A percentile compares a stretch with the other conserved stretches of the same genome.
Conservation (phyloP, 2,888 invertebrate genomes). For the Antitype chi region DNA sequence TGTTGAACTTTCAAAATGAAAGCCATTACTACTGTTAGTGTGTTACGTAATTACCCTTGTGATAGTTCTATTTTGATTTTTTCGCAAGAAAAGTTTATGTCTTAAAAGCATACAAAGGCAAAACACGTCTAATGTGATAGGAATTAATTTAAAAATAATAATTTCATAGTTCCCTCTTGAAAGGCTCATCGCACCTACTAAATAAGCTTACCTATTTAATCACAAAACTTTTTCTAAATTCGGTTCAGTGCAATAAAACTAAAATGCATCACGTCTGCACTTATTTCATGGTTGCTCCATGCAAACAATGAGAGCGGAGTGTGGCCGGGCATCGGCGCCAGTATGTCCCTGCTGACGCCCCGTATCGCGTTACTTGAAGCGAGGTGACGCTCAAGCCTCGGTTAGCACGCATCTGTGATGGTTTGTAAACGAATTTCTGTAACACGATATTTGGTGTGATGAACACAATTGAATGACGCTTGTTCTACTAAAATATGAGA, state of each 20-base stretch:
- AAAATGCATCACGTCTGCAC: slow-evolving; percentile 50
- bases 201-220: neutral
- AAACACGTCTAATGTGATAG: no score
- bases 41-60: no score
- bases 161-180: neutral
- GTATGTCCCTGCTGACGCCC: slow-evolving; percentile 57
- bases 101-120: no score
- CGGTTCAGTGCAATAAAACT: neutral
- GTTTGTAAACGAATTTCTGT: slow-evolving; percentile 50
- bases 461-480: slow-evolving; percentile 36
- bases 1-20: no score
- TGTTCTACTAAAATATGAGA: neutral
- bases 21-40: no score
- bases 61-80: no score
- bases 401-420: slow-evolving; percentile 53
- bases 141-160: no score
- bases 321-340: slow-evolving; percentile 62
- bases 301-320: slow-evolving; percentile 60
- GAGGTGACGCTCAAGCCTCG: slow-evolving; percentile 51
- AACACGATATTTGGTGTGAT: slow-evolving; percentile 37
- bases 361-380: slow-evolving; percentile 54
- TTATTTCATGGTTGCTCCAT: slow-evolving; percentile 48
- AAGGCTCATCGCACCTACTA: no score
- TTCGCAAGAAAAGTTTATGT: no score
- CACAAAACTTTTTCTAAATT: neutral